Percentiles rank a stretch among this genome's conserved stretches.
phyloP scores from a whole-genome alignment of 2,113 vertebrate species.

The Melanotaenia duboulayi region DNA sequence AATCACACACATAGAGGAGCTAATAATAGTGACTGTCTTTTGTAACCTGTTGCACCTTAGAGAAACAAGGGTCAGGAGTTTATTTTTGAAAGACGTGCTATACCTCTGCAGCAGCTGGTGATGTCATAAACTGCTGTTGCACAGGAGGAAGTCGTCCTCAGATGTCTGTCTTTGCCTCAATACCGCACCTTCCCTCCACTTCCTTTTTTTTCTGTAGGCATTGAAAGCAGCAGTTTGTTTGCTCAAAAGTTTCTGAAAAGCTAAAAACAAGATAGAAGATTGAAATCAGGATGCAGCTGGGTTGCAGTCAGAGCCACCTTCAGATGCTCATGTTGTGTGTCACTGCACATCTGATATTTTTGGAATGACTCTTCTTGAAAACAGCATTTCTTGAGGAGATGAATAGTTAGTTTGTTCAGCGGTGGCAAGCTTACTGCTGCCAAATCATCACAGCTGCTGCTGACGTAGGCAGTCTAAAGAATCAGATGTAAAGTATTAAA shows the following conservation, averaged over 20 bases:
- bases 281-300: conserved; percentile 65
- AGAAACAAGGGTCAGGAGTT: conserved; percentile 14
- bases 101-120: conserved; percentile 18
- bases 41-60: conserved; percentile 26
- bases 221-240: conserved; percentile 25
- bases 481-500: conserved; percentile 14
- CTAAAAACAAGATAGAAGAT: conserved; percentile 38
- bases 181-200: conserved; percentile 44
- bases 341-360: conserved; percentile 34
- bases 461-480: background rate
- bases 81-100: conserved; percentile 22
- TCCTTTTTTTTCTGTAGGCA: conserved; percentile 40
- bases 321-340: conserved; percentile 27
- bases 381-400: conserved; percentile 34
- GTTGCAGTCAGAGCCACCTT: conserved; percentile 32
- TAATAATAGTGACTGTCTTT: conserved; percentile 60
- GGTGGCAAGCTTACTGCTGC: conserved; percentile 1
- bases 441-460: conserved; percentile 3
- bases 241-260: conserved; percentile 32
- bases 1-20: conserved; percentile 25
- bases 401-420: conserved; percentile 43
- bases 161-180: conserved; percentile 35
- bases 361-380: conserved; percentile 40
- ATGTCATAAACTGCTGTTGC: conserved; percentile 48
- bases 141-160: conserved; percentile 46